phyloP scores from a whole-genome alignment of 2,888 invertebrate genomes.

The Hymenopus coronatus region DNA sequence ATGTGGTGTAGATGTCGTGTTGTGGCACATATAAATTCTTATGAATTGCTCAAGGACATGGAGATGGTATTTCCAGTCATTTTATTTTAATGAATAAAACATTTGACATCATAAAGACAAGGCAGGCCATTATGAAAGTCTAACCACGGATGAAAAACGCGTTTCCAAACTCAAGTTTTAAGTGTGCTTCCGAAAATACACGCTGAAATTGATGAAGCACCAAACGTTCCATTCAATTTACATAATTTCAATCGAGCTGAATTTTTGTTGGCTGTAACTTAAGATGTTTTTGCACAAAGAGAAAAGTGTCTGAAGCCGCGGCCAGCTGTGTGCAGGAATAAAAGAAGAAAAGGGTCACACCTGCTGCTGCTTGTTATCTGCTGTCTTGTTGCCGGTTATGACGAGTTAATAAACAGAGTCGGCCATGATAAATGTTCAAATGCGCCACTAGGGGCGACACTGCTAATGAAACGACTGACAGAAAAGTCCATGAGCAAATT shows the following conservation, averaged over 20 bases:
- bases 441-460: not conserved
- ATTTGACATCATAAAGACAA: not conserved
- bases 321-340: not conserved
- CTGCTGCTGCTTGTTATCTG: slow-evolving; percentile 20
- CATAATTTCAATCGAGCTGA: not conserved
- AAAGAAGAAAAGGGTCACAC: not conserved
- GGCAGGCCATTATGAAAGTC: not conserved
- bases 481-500: not conserved
- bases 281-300: not conserved
- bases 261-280: not conserved
- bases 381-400: slow-evolving; percentile 21
- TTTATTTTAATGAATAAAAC: not conserved
- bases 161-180: not conserved
- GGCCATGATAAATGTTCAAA: slow-evolving; percentile 5
- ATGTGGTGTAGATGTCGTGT: not conserved
- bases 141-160: not conserved
- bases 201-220: not conserved
- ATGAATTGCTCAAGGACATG: not conserved
- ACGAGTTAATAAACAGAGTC: slow-evolving; percentile 25
- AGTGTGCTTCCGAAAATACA: not conserved
- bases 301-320: not conserved
- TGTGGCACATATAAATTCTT: not conserved
- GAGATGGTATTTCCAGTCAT: not conserved
- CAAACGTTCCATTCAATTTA: not conserved
- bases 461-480: slow-evolving; percentile 3